These are phyloP conservation scores for Ecdyonurus torrentis DNA, from an alignment of 2,888 invertebrate genomes.

Conservation along the genomic window DNA sequence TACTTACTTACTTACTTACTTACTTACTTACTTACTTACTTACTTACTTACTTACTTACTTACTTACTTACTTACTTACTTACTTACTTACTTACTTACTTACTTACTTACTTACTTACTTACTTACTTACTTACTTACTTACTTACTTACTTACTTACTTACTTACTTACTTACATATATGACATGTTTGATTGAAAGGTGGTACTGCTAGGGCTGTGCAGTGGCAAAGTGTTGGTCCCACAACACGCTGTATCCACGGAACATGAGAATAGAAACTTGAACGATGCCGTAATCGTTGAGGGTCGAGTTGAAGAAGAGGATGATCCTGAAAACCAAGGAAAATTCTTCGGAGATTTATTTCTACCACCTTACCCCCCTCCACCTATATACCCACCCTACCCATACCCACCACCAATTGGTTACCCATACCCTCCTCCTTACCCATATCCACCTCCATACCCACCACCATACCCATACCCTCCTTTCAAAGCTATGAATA, in stretches of 20 bases:
- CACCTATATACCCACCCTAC: background rate
- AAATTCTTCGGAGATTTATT: background rate
- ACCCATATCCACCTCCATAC: background rate
- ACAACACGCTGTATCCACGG: background rate
- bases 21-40: too few relatives aligned
- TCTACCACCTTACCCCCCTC: background rate
- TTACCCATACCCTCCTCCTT: background rate
- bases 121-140: too few relatives aligned
- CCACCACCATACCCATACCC: background rate
- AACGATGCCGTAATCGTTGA: too few relatives aligned
- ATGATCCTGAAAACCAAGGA: background rate
- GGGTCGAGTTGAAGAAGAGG: too few relatives aligned
- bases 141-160: too few relatives aligned
- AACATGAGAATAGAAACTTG: background rate
- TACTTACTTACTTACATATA: too few relatives aligned
- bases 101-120: too few relatives aligned
- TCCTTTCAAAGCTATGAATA: background rate
- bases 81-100: too few relatives aligned
- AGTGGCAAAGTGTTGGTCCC: background rate
- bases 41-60: too few relatives aligned
- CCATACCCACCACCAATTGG: background rate
- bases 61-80: too few relatives aligned
- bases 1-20: too few relatives aligned
- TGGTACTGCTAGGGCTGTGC: background rate
- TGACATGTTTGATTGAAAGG: too few relatives aligned